Base-by-base conservation (phyloP, 2,888 invertebrate species). In the Dryococelus australis region DNA sequence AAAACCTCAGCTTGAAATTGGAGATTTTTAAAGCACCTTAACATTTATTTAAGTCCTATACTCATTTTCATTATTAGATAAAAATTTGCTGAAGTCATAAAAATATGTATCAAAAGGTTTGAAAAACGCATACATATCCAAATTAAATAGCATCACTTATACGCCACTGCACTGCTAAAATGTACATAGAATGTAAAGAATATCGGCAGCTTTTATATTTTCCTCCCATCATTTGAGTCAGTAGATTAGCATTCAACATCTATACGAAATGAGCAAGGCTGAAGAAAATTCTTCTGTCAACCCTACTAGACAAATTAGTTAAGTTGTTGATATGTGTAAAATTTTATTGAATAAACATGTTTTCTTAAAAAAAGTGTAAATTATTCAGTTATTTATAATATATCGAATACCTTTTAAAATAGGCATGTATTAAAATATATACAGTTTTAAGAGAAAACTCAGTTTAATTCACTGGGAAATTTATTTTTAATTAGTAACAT, bases 261-360 rank as follows among this genome's bases (percentile, higher is more conserved):
- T 24, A 65, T 9, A 65, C 51, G 51, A 65, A 65, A 65, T n/a
- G n/a, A 65, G 65, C 16, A 65, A 65, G 65, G 65, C 65, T 65
- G 65, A 65, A 65, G 65, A 12, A 24, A 16, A 65, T 87, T 88
- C 88, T 89, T 89, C 89, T 89, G 89, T 87, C 87, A 89, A 89
- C 86, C 88, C 86, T 88, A 88, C 89, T 88, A 88, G 88, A 88
- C 87, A 87, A 88, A 88, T 53, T 88, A 88, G 86, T 88, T 88
- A 87, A 88, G 88, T 89, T 89, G 89, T 89, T 89, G 88, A 89
- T 79, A 89, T 88, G 88, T 89, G 88, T 89, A 89, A 89, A 88
- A 89, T 87, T 88, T 89, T 89, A 88, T 89, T 89, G 86, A 89
- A 89, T 88, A 89, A 89, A 89, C 86, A 88, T 89, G 88, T 89